phyloP scores from a whole-genome alignment of 2,113 vertebrate species.

The Meleagris gallopavo region DNA sequence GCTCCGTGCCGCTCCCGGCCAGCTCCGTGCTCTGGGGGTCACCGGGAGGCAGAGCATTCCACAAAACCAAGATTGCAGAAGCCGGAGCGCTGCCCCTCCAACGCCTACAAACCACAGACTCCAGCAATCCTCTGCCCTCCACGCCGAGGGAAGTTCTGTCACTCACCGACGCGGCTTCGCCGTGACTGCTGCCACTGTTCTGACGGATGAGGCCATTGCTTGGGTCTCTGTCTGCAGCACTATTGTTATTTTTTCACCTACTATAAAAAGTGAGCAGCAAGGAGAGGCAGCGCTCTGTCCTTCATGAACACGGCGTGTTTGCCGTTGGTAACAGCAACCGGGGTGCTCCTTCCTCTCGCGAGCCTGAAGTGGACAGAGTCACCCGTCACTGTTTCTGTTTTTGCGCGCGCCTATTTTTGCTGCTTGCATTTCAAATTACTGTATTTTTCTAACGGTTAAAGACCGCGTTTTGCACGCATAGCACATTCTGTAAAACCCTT shows the following conservation, averaged over 20 bases:
- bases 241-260: slow-evolving; percentile 29
- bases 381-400: slow-evolving; percentile 20
- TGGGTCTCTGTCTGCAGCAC: background rate
- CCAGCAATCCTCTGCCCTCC: slow-evolving; percentile 25
- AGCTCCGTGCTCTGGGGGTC: background rate
- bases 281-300: background rate
- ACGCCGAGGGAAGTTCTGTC: background rate
- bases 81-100: background rate
- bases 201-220: background rate
- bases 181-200: slow-evolving; percentile 16
- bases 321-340: background rate
- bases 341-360: background rate
- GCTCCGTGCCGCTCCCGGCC: background rate
- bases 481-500: slow-evolving; percentile 72
- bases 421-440: slow-evolving; percentile 60
- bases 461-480: slow-evolving; percentile 60
- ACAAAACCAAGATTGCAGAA: slow-evolving; percentile 26
- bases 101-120: slow-evolving; percentile 42
- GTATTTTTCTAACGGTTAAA: slow-evolving; percentile 72
- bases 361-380: background rate
- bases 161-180: background rate
- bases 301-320: background rate
- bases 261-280: background rate
- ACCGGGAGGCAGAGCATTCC: slow-evolving; percentile 54
- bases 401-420: slow-evolving; percentile 23